Evolutionary conservation across 2,113 vertebrate species (phyloP).

Genomic region (Rana temporaria): DNA sequence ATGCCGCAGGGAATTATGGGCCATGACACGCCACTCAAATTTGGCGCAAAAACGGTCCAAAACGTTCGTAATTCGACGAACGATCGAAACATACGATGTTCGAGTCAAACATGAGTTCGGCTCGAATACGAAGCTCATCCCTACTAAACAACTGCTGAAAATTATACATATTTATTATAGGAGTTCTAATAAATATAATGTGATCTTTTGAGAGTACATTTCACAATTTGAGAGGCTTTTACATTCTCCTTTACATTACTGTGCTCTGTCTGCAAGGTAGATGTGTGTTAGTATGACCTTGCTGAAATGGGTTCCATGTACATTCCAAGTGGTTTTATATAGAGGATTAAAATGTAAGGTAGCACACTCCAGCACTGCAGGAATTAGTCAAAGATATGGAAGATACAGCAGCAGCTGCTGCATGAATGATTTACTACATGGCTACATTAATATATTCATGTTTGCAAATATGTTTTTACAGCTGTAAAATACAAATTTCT

Average conservation of each 20-base stretch:
- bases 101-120: too few relatives aligned
- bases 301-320: conserved; percentile 27
- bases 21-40: too few relatives aligned
- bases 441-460: conserved; percentile 22
- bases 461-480: conserved; percentile 28
- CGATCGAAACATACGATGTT: too few relatives aligned
- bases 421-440: conserved; percentile 19
- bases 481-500: not conserved
- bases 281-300: conserved; percentile 33
- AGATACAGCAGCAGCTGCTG: conserved; percentile 8
- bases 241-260: conserved; percentile 4
- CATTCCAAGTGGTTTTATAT: conserved; percentile 32
- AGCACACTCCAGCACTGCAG: not conserved
- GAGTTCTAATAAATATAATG: too few relatives aligned
- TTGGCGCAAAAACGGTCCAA: too few relatives aligned
- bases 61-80: too few relatives aligned
- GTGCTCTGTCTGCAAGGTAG: not conserved
- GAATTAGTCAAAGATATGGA: conserved; percentile 18
- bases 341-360: conserved; percentile 24
- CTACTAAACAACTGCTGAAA: too few relatives aligned
- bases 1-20: too few relatives aligned
- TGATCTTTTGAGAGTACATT: too few relatives aligned
- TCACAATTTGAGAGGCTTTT: not conserved
- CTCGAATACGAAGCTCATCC: too few relatives aligned
- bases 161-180: too few relatives aligned